Evolutionary conservation across 2,888 invertebrate species (phyloP), one percentile per base, ranked within the genome.

Genomic region (Pheosia gnoma): DNA sequence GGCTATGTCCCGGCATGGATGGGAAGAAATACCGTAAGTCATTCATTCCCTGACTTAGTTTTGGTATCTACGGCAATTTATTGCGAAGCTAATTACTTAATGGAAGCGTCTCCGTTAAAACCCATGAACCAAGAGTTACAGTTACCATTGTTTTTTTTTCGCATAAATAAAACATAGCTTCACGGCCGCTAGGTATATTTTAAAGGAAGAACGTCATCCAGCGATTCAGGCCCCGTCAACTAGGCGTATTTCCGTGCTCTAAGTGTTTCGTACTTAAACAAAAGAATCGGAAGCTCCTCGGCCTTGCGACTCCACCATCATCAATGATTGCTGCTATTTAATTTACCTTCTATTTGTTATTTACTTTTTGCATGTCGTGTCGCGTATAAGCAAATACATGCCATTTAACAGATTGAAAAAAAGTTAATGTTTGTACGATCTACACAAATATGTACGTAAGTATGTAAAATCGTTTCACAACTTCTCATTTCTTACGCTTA

Each of bases 171-270:
- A 80, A 75, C 67, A 60, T 72, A 78, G 78, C 79, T 84, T 85
- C 85, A 87, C 70, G 86, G 86, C 76, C 83, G 77, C 79, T 78
- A 77, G 78, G 81, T 82, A 82, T 66, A 75, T 70, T 78, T 49
- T 75, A 72, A 77, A 85, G 85, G 84, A 89, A 85, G 84, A 89
- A 67, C 85, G 81, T 86, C 86, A 90, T 86, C 82, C 85, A 86
- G 84, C 81, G 83, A 85, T 90, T 92, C 91, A 91, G 83, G 83
- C 83, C 83, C 83, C 87, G 86, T 86, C 87, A 91, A 89, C 90
- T 87, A 87, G 79, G 83, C 93, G 91, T 93, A 83, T 87, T 90
- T 93, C 93, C 93, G 91, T 76, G 81, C 79, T 72, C 80, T 82
- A 81, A 86, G 85, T 84, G 85, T 84, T 74, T 87, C 84, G 81